These are phyloP conservation scores for Argyra leucocephala DNA, from an alignment of 2,888 invertebrate genomes.

Conservation along the genomic window DNA sequence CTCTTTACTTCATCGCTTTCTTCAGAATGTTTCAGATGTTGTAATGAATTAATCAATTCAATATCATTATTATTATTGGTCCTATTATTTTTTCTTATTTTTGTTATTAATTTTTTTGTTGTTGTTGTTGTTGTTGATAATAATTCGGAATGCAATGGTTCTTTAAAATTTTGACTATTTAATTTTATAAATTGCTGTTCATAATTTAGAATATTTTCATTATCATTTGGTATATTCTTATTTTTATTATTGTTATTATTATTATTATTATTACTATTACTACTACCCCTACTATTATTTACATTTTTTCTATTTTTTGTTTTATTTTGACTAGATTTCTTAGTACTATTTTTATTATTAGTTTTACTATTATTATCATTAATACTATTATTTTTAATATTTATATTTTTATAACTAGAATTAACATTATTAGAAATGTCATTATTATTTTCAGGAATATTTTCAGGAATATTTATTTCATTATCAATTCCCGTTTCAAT, in stretches of 20 bases:
- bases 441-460: neutral
- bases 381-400: slow-evolving; percentile 7
- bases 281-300: no score
- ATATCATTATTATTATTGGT: neutral
- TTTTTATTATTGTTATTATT: neutral
- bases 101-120: neutral
- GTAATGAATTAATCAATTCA: neutral
- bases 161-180: slow-evolving; percentile 2
- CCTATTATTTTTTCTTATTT: neutral
- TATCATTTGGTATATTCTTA: slow-evolving; percentile 3
- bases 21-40: neutral
- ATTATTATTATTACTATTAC: neutral
- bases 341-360: slow-evolving; percentile 13
- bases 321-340: slow-evolving; percentile 8
- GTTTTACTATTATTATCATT: slow-evolving; percentile 7
- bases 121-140: neutral
- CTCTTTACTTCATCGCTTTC: neutral
- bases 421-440: neutral
- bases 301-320: neutral
- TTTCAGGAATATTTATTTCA: neutral
- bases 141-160: slow-evolving; percentile 3
- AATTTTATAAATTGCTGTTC: neutral
- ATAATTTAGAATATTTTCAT: slow-evolving; percentile 3
- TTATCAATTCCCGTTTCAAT: slow-evolving; percentile 9
- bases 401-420: neutral